Conservation (phyloP, 2,113 vertebrate genomes). For the Coturnix japonica region DNA sequence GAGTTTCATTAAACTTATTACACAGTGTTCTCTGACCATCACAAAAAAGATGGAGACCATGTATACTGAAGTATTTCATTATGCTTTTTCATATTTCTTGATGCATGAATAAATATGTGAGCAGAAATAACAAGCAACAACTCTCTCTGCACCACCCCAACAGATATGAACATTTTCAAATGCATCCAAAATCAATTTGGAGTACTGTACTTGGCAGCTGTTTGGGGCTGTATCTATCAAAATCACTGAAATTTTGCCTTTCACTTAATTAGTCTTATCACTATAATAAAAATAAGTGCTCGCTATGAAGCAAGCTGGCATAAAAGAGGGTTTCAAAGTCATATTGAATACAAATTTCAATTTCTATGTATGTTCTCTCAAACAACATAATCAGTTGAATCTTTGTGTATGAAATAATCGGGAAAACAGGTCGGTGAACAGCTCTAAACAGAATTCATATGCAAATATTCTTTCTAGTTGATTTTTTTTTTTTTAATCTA, state of each 20-base stretch:
- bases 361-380: not conserved
- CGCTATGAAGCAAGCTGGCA: not conserved
- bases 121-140: not conserved
- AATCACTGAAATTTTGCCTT: constrained; percentile 21
- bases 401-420: not conserved
- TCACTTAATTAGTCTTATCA: not conserved
- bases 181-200: not conserved
- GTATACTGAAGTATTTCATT: not conserved
- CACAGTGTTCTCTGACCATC: not conserved
- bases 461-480: not conserved
- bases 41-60: not conserved
- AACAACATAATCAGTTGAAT: not conserved
- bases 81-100: not conserved
- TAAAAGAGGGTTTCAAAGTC: not conserved
- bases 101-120: not conserved
- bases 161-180: not conserved
- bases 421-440: not conserved
- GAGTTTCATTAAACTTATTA: not conserved
- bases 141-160: not conserved
- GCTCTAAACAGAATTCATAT: not conserved
- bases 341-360: not conserved
- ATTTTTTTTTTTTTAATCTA: not conserved
- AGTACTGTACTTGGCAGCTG: not conserved
- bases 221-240: constrained; percentile 32
- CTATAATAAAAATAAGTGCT: constrained; percentile 4